Evolutionary conservation across 2,797 vertebrate species (phyloP).

Genomic region (Sarcophilus harrisii): DNA sequence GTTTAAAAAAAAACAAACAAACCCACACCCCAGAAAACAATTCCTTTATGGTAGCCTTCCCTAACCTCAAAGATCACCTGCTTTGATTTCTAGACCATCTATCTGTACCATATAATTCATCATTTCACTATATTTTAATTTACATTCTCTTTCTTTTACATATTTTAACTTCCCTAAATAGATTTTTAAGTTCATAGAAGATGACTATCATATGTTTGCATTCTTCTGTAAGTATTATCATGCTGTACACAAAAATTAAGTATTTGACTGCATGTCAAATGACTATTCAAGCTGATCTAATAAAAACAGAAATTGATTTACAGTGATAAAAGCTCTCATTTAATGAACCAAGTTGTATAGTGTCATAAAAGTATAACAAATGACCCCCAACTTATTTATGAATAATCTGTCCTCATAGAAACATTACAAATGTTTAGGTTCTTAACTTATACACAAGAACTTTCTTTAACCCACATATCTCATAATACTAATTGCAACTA

Average conservation of each 20-base stretch:
- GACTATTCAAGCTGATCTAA: constrained; percentile 25
- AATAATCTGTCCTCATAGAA: constrained; percentile 4
- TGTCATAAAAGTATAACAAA: neutral
- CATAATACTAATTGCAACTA: neutral
- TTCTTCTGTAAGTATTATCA: constrained; percentile 6
- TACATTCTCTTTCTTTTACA: neutral
- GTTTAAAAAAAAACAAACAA: too few species aligned
- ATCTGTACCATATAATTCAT: constrained; percentile 2
- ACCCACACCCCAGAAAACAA: constrained; percentile 17
- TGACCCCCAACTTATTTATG: neutral
- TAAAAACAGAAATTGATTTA: constrained; percentile 43
- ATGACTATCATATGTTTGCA: neutral
- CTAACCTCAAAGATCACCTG: constrained; percentile 31
- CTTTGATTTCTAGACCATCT: constrained; percentile 32
- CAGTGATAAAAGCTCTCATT: constrained; percentile 20
- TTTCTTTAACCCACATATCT: neutral
- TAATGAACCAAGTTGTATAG: neutral
- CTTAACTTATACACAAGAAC: constrained; percentile 37
- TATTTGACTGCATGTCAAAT: neutral
- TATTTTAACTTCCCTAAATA: neutral
- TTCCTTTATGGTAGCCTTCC: constrained; percentile 18
- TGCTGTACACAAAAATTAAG: neutral
- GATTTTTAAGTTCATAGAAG: constrained; percentile 35
- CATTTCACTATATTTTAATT: neutral
- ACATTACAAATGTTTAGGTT: constrained; percentile 40